Evolutionary conservation across 2,888 invertebrate genomes (phyloP), one percentile per base, ranked within the genome.

Genomic region (Drosophila paramelanica): DNA sequence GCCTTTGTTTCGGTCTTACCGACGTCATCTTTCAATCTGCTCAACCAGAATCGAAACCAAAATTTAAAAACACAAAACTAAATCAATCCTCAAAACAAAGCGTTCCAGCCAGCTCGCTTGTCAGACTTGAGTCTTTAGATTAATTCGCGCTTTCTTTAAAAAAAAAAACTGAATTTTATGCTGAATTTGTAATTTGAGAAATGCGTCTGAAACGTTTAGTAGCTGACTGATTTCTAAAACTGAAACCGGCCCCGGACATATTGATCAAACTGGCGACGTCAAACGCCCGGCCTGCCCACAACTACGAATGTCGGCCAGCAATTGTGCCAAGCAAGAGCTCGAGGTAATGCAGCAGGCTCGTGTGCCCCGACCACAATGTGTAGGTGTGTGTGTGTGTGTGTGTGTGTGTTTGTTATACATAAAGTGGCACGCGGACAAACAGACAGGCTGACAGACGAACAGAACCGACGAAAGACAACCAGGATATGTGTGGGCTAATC

Each of bases 1-100:
- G 7, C 10, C 5, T 2, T 14, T 17, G 27, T 17, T 1, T 1
- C 3, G 0, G 0, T 6, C 90, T 89, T 74, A 92, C 91, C 77
- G 92, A 91, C 61, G 91, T 90, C 91, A 92, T 92, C 42, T 76
- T 79, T 27, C 6, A 31, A 53, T 31, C n/a, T 33, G 14, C 23
- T 43, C 17, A 52, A 59, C 41, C 52, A 52, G 64, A 64, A 31
- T 50, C 17, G 31, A 43, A 75, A 60, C 67, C 59, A 72, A 75
- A 75, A 76, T 76, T 66, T 60, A 39, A 47, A 47, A 80, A 74
- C 49, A 56, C 64, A 73, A 67, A 80, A 61, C 67, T 60, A 68
- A 53, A 62, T 45, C 36, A 55, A 58, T 58, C 47, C 62, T 62
- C 11, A 47, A 38, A 55, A n/a, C 31, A 45, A 45, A 52, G 46